These are phyloP conservation scores for Crotalus tigris DNA, from an alignment of 2,113 vertebrate species.

Conservation along the genomic window DNA sequence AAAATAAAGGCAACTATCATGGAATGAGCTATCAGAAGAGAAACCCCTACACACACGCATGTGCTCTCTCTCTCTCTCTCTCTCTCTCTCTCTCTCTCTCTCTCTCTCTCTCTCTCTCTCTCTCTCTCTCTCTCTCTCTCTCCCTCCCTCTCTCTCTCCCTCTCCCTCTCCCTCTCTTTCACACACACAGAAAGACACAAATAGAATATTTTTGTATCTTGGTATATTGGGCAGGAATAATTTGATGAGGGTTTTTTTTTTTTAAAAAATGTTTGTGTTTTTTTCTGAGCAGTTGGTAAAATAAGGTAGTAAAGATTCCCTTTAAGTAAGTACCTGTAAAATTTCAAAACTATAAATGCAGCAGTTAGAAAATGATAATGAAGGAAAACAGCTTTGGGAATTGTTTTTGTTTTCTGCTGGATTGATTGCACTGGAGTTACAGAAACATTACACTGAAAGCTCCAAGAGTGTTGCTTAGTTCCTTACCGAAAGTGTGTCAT, in stretches of 20 bases:
- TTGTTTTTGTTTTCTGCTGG: not conserved
- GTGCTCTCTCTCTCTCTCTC: too few species aligned
- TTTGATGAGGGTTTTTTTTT: too few species aligned
- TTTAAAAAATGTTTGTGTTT: not conserved
- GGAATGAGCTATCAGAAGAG: not conserved
- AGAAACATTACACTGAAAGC: not conserved
- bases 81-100: too few species aligned
- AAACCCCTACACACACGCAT: not conserved
- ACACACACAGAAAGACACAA: not conserved
- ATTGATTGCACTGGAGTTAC: not conserved
- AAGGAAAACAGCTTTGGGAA: not conserved
- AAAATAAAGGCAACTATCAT: not conserved
- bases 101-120: too few species aligned
- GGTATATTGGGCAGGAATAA: not conserved
- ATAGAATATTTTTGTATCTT: not conserved
- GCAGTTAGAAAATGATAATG: not conserved
- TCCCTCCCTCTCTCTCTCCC: too few species aligned
- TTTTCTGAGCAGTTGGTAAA: not conserved
- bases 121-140: too few species aligned
- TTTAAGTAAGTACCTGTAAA: not conserved
- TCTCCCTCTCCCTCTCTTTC: too few species aligned
- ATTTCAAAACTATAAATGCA: not conserved
- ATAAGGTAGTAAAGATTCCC: not conserved
- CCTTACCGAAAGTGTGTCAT: not conserved
- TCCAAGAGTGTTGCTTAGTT: not conserved